Evolutionary conservation across 1,140 invertebrate genomes (phyloP), one percentile per base, ranked within the genome.

Genomic region (Drusus annulatus): DNA sequence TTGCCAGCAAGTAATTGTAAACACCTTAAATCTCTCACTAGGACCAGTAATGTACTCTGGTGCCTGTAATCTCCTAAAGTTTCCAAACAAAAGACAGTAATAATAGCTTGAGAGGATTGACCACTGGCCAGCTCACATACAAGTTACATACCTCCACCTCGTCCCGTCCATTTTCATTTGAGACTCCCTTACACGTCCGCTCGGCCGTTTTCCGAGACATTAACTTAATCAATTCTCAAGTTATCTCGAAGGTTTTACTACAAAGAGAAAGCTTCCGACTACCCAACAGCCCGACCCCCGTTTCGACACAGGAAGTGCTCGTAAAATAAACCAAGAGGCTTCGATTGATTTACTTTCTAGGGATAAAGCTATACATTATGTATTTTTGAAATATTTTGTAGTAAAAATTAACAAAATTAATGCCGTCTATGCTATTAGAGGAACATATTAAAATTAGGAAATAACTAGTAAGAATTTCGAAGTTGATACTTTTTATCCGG

Each of bases 181-280:
- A 16, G 56, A 74, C 50, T 58, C 56, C 58, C 54, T 62, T 19
- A 54, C 69, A 65, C 78, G 76, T 76, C 79, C 63, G 60, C 69
- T 76, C 52, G 75, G 54, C 69, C 76, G 76, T 63, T 81, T 80
- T 81, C 80, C 80, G 54, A 76, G 52, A 81, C 80, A 81, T 81
- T 81, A 81, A 76, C 80, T 81, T 81, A 78, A 81, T 81, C 80
- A 81, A 81, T 81, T 81, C 75, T 54, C 63, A 81, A 81, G 74
- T 81, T 81, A 62, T 76, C 74, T 60, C 56, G 17, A 54, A 50
- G 65, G 65, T 69, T 69, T 51, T 50, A 23, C 65, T 50, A 50
- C 65, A 69, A 69, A 69, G 21, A 10, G 19, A 65, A 65, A 25
- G 23, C 25, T 31, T 25, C 62, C 21, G 7, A 65, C 21, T 15